phyloP scores from a whole-genome alignment of 2,113 vertebrate species.

The Salvelinus sp. region DNA sequence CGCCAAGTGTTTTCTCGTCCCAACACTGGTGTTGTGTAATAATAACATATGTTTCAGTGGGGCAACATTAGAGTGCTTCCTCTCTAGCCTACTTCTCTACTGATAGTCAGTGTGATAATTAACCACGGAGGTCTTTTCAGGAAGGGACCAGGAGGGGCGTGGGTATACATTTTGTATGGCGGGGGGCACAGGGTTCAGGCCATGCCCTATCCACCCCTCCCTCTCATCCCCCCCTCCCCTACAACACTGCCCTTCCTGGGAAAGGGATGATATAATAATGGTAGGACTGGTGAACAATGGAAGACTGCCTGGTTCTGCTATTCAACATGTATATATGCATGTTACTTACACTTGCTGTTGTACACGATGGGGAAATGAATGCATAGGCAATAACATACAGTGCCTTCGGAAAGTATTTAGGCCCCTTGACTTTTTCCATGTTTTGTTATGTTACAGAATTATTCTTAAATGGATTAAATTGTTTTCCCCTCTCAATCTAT shows the following conservation, averaged over 20 bases:
- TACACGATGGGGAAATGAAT: conserved; percentile 4
- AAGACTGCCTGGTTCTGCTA: conserved; percentile 21
- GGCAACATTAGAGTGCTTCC: background rate
- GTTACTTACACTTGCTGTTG: conserved; percentile 20
- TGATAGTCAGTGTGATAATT: background rate
- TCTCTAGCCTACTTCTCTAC: background rate
- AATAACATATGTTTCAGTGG: background rate
- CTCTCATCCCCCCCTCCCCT: conserved; percentile 22
- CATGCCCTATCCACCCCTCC: conserved; percentile 19
- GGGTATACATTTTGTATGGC: background rate
- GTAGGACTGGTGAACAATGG: conserved; percentile 55
- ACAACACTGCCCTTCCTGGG: conserved; percentile 29
- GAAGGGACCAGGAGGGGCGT: background rate
- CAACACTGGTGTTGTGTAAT: background rate
- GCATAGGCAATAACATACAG: too few relatives aligned
- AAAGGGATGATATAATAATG: conserved; percentile 55
- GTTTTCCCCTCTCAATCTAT: too few relatives aligned
- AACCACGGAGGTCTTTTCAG: conserved; percentile 16
- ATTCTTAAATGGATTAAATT: too few relatives aligned
- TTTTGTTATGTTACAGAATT: too few relatives aligned
- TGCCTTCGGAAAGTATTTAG: too few relatives aligned
- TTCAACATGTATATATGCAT: conserved; percentile 26
- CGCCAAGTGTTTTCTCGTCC: background rate
- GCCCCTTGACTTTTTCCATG: too few relatives aligned
- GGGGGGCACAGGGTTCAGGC: conserved; percentile 44